These are phyloP conservation scores for Aplidium turbinatum DNA, from an alignment of 23 tunicate species.

Conservation along the genomic window DNA sequence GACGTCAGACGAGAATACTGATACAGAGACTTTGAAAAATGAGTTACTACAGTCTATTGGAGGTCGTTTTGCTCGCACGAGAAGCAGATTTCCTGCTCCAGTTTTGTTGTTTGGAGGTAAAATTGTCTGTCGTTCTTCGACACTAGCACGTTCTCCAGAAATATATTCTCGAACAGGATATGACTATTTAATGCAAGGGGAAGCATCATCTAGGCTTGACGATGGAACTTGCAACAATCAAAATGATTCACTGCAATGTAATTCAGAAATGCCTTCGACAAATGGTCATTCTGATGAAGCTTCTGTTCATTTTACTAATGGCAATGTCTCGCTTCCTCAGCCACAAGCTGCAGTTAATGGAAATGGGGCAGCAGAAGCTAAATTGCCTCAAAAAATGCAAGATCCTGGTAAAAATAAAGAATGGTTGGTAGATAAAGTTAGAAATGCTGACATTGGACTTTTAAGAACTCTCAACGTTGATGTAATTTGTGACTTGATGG, in stretches of 20 bases:
- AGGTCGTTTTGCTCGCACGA: constrained; percentile 80
- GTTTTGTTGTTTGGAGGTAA: constrained; percentile 69
- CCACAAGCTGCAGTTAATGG: neutral
- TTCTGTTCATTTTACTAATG: neutral
- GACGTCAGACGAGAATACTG: constrained; percentile 3
- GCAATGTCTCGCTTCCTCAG: no score
- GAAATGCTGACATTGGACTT: constrained; percentile 79
- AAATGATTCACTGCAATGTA: neutral
- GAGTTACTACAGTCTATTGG: constrained; percentile 33
- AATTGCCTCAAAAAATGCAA: constrained; percentile 18
- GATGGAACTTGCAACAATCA: neutral
- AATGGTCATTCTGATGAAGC: neutral
- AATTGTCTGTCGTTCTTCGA: constrained; percentile 85
- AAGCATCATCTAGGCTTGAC: neutral
- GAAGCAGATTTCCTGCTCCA: constrained; percentile 86
- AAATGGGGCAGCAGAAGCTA: neutral
- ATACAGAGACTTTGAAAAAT: neutral
- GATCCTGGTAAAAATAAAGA: constrained; percentile 46
- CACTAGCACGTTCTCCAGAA: constrained; percentile 86
- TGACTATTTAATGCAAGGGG: constrained; percentile 40
- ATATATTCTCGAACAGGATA: constrained; percentile 56
- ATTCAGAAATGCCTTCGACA: neutral
- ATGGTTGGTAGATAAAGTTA: constrained; percentile 90
- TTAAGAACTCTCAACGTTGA: constrained; percentile 51
- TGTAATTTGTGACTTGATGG: constrained; percentile 91